phyloP scores from a whole-genome alignment of 1,140 invertebrate genomes.

The Coboldia fuscipes region DNA sequence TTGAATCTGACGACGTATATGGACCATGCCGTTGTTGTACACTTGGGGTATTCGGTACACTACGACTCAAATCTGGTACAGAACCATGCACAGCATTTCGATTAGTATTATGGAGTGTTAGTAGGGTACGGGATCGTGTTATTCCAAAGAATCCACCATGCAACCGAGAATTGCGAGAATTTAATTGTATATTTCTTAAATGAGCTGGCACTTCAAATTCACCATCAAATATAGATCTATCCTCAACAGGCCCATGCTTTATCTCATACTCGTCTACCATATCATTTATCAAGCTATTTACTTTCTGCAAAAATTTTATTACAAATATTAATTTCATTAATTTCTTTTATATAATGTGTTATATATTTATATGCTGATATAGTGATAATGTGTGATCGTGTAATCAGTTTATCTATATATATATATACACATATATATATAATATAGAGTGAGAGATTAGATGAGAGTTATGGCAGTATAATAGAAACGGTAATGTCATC shows the following conservation, averaged over 20 bases:
- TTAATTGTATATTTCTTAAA: conserved; percentile 17
- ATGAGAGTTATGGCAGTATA: too few species aligned
- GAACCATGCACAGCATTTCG: conserved; percentile 14
- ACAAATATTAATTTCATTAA: not conserved
- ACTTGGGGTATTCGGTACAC: conserved; percentile 4
- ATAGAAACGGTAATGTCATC: too few species aligned
- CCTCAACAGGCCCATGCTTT: conserved; percentile 23
- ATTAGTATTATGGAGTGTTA: conserved; percentile 9
- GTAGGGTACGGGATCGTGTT: conserved; percentile 26
- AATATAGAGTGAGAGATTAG: too few species aligned
- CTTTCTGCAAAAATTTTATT: conserved; percentile 1
- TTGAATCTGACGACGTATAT: not conserved
- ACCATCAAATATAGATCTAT: conserved; percentile 18
- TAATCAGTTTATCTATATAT: too few species aligned
- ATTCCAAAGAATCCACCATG: conserved; percentile 24
- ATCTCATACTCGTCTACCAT: conserved; percentile 26
- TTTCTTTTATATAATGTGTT: too few species aligned
- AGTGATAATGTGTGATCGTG: too few species aligned
- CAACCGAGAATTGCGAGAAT: conserved; percentile 23
- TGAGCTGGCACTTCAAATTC: conserved; percentile 26
- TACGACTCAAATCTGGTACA: conserved; percentile 17
- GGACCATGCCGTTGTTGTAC: not conserved
- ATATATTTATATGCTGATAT: too few species aligned
- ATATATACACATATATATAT: too few species aligned
- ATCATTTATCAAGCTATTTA: conserved; percentile 2